Evolutionary conservation across 2,797 vertebrate genomes (phyloP).

Genomic region (Gymnodraco acuticeps): DNA sequence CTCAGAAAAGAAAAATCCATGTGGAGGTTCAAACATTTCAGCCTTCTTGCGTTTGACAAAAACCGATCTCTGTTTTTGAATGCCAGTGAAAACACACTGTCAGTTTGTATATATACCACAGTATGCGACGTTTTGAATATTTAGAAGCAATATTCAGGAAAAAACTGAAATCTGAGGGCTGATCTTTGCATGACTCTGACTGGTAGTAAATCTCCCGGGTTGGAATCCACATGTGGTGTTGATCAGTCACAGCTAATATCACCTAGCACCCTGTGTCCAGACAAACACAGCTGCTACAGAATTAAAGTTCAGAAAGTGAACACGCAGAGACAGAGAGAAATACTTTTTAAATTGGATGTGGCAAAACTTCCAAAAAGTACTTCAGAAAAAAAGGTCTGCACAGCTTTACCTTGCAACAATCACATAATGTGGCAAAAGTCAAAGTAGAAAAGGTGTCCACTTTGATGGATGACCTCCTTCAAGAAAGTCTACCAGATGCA

Average conservation of each 20-base stretch:
- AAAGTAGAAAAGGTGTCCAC: constrained; percentile 2
- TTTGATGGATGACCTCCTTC: constrained; percentile 21
- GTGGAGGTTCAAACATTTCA: not conserved
- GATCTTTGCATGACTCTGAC: constrained; percentile 48
- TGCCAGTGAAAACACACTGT: not conserved
- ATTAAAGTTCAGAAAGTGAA: constrained; percentile 53
- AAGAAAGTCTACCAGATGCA: not conserved
- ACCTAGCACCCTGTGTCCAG: constrained; percentile 65
- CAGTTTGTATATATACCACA: not conserved
- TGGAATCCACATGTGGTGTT: constrained; percentile 73
- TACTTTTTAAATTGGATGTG: not conserved
- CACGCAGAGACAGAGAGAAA: constrained; percentile 2
- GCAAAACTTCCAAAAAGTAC: not conserved
- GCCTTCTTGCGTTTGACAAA: not conserved
- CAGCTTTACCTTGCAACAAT: not conserved
- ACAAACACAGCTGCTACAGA: constrained; percentile 76
- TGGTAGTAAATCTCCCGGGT: constrained; percentile 59
- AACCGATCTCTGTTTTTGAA: not conserved
- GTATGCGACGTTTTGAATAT: constrained; percentile 19
- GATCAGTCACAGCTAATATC: constrained; percentile 81
- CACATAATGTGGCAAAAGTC: constrained; percentile 7
- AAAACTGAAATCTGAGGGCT: constrained; percentile 35
- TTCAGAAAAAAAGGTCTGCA: not conserved
- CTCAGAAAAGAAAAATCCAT: not conserved
- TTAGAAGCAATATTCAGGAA: constrained; percentile 22